phyloP scores from a whole-genome alignment of 2,888 invertebrate species.

The Agrotis exclamationis region DNA sequence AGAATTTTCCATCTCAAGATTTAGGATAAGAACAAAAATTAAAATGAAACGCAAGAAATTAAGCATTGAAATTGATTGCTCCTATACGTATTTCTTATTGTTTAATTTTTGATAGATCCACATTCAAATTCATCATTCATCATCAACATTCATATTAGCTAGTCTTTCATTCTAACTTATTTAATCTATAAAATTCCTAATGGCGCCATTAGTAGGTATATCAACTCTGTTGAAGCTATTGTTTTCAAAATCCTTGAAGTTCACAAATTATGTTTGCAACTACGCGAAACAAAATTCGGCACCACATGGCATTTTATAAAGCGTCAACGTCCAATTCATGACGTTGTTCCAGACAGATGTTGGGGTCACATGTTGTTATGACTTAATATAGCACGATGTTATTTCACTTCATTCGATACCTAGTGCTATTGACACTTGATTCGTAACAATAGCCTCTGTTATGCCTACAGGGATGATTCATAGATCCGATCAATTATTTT shows the following conservation, averaged over 20 bases:
- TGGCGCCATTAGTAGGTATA: too few relatives aligned
- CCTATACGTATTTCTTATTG: conserved; percentile 18
- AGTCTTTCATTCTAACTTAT: too few relatives aligned
- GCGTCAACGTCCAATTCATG: conserved; percentile 30
- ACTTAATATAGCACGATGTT: conserved; percentile 34
- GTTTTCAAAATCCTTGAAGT: neutral
- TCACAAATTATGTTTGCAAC: conserved; percentile 2
- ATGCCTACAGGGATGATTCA: conserved; percentile 44
- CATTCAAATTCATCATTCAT: too few relatives aligned
- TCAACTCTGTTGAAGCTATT: neutral
- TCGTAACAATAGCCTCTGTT: conserved; percentile 40
- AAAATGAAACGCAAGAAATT: conserved; percentile 19
- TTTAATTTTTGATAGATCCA: neutral
- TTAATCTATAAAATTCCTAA: too few relatives aligned
- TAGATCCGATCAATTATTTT: conserved; percentile 15
- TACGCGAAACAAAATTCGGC: conserved; percentile 8
- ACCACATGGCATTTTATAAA: conserved; percentile 27
- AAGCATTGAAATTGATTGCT: conserved; percentile 19
- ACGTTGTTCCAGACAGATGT: conserved; percentile 33
- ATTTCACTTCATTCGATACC: conserved; percentile 21
- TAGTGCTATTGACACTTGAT: conserved; percentile 50
- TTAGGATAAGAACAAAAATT: conserved; percentile 16
- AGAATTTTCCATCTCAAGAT: conserved; percentile 25
- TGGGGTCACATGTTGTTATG: conserved; percentile 38
- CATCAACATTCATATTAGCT: neutral